Base-by-base conservation (phyloP, 2,797 vertebrate species). In the Tiaroga cobitis region DNA sequence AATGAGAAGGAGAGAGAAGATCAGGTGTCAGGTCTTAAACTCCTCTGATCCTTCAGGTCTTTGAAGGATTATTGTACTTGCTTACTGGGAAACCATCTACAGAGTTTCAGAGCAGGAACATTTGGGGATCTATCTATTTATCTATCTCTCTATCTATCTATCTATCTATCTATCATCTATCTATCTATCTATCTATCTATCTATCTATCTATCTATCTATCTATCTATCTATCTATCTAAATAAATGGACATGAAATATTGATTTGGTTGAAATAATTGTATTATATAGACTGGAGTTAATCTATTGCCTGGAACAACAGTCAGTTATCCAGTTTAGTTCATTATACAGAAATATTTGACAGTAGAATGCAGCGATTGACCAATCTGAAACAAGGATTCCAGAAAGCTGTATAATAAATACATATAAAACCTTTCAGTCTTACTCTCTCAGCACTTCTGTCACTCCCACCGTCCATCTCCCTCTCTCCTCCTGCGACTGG, bases 1-100 rank as follows among this genome's bases (percentile, higher is more conserved):
- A 63, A 21, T 80, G n/a, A 80, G n/a, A 63, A 41, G 24, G 72
- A n/a, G 34, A 43, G 24, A 69, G 65, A n/a, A 43, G 18, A 54
- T 82, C 46, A 46, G 43, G 70, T 74, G 81, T 49, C 56, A 34
- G 56, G 41, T 74, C 2, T 73, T 72, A 63, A 82, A 32, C 19
- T n/a, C 26, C 11, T 72, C 69, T 74, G 69, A 82, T 82, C 54
- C 69, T 63, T 73, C 34, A 34, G 24, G 49, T 81, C 56, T 49
- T 63, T 65, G 11, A 74, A 15, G 81, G 70, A 65, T 82, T 63
- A 73, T 11, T 63, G 16, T 49, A 80, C n/a, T 59, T 29, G 15
- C 56, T n/a, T 75, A 65, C 70, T 82, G 54, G 19, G 11, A 73
- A 13, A 56, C 9, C 10, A 21, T 59, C 73, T 43, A 61, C 16